phyloP scores from a whole-genome alignment of 2,113 vertebrate species.

The Neodon shergylaensis region DNA sequence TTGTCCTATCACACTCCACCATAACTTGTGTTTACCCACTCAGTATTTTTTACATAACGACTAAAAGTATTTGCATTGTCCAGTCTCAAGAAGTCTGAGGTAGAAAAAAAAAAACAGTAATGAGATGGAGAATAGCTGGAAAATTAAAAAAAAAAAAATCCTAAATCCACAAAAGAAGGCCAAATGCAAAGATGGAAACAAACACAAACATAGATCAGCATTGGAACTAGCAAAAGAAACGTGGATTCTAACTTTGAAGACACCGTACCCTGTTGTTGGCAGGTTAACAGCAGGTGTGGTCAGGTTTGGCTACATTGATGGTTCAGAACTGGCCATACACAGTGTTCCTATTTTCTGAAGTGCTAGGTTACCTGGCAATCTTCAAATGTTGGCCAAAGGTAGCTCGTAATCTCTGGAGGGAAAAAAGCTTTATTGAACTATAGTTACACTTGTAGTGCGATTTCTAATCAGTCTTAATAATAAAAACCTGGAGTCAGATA shows the following conservation, averaged over 20 bases:
- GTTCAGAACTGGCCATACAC: background rate
- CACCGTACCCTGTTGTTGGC: background rate
- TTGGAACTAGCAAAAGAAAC: background rate
- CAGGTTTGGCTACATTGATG: background rate
- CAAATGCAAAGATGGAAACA: conserved; percentile 20
- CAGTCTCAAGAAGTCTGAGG: background rate
- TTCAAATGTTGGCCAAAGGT: background rate
- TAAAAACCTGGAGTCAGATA: too few species aligned
- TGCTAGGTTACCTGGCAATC: background rate
- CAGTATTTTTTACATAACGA: background rate
- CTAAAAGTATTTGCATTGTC: background rate
- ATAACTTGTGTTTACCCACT: background rate
- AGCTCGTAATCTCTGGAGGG: background rate
- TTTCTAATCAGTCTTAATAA: too few species aligned
- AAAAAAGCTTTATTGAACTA: background rate
- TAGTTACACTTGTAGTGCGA: background rate
- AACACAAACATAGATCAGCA: background rate
- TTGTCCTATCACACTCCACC: background rate
- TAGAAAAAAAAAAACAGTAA: background rate
- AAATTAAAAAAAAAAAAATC: background rate
- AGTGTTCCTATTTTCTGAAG: background rate
- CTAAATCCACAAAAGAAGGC: background rate
- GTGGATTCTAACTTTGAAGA: background rate
- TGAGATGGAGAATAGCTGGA: background rate
- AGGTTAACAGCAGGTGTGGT: background rate